Percentiles rank a stretch among this genome's conserved stretches.
Evolutionary conservation across 2,888 invertebrate species (phyloP).

Genomic region (Sphaeridia pumilis): DNA sequence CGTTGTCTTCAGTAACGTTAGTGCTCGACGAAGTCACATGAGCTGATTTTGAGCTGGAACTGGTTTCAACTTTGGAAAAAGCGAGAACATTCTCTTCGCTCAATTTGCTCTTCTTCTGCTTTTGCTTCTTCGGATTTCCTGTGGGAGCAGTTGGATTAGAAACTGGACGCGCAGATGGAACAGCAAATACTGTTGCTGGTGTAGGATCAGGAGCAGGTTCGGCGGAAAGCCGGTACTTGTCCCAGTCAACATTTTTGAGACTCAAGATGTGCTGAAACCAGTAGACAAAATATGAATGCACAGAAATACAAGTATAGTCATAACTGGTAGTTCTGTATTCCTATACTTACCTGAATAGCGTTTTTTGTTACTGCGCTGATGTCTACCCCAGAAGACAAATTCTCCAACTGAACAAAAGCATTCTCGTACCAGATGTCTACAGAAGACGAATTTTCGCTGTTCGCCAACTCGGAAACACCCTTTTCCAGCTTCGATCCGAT

Average conservation of each 20-base stretch:
- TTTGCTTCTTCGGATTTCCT: background rate
- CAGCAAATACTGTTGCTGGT: background rate
- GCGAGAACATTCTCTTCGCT: background rate
- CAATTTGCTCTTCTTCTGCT: background rate
- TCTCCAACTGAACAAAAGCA: background rate
- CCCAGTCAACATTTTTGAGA: conserved; percentile 1
- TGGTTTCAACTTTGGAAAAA: background rate
- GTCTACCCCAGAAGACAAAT: background rate
- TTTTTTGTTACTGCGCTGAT: background rate
- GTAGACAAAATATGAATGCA: background rate
- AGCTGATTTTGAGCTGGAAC: background rate
- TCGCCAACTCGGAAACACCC: background rate
- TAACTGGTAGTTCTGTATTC: background rate
- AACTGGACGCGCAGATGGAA: background rate
- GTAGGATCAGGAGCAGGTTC: background rate
- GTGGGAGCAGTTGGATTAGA: background rate
- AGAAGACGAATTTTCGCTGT: background rate
- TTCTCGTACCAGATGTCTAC: background rate
- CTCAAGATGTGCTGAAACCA: background rate
- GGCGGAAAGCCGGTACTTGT: background rate
- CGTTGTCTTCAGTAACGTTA: background rate
- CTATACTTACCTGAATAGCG: background rate
- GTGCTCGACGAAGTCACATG: background rate
- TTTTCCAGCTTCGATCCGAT: background rate
- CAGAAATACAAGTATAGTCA: background rate